Conservation (phyloP, 2,888 invertebrate genomes). For the Agriopis leucophaearia region DNA sequence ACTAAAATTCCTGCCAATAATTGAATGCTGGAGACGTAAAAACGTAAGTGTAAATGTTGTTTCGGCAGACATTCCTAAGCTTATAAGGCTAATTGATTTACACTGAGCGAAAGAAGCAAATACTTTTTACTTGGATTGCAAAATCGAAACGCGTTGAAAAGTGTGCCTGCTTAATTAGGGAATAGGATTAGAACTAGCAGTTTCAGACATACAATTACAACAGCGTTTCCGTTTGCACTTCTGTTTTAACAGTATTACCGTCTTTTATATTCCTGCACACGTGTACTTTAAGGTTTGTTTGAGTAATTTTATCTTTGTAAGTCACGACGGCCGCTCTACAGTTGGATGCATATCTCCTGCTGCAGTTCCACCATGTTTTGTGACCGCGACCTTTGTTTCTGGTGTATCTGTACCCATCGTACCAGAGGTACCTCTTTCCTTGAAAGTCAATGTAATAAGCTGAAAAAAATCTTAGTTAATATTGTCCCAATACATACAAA, state of each 20-base stretch:
- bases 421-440: slow-evolving; percentile 27
- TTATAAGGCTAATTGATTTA: no score
- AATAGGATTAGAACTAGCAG: no score
- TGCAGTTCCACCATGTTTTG: slow-evolving; percentile 36
- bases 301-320: slow-evolving; percentile 38
- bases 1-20: no score
- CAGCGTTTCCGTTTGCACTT: background rate
- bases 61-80: no score
- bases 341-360: slow-evolving; percentile 25
- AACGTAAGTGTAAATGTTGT: no score
- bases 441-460: slow-evolving; percentile 25
- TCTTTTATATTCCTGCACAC: background rate
- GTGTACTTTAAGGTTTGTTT: background rate
- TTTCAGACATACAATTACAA: background rate
- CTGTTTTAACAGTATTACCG: background rate
- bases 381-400: slow-evolving; percentile 31
- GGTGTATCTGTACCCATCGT: slow-evolving; percentile 35
- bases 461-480: slow-evolving; percentile 7
- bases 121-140: no score
- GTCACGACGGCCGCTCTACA: slow-evolving; percentile 60
- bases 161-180: no score
- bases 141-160: no score
- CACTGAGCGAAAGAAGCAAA: no score
- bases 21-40: background rate
- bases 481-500: background rate